Evolutionary conservation across 2,113 vertebrate species (phyloP).

Genomic region (Reinhardtius hippoglossoides): DNA sequence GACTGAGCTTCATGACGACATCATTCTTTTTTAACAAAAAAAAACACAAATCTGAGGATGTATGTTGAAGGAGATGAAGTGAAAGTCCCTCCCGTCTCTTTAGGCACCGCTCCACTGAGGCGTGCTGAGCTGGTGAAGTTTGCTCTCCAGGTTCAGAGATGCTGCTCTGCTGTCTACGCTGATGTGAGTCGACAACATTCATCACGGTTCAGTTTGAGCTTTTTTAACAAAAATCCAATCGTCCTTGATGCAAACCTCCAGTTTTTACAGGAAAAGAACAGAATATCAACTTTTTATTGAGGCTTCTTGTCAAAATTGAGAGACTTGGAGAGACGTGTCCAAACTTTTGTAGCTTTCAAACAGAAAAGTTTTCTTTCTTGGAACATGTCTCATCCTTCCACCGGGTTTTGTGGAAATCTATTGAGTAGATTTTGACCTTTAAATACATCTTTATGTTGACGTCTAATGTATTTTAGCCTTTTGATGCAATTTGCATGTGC

Average conservation of each 20-base stretch:
- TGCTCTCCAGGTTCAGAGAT: conserved; percentile 67
- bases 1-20: not conserved
- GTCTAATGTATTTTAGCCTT: too few species aligned
- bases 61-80: not conserved
- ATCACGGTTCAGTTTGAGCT: not conserved
- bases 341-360: too few species aligned
- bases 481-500: too few species aligned
- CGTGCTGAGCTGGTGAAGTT: conserved; percentile 72
- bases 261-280: not conserved
- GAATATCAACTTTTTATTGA: too few species aligned
- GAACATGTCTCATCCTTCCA: too few species aligned
- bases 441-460: too few species aligned
- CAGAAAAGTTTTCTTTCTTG: too few species aligned
- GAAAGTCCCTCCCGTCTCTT: not conserved
- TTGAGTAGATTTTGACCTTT: too few species aligned
- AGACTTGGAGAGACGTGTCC: too few species aligned
- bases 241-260: not conserved
- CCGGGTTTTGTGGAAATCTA: too few species aligned
- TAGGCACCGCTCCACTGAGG: conserved; percentile 62
- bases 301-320: too few species aligned
- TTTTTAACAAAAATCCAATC: not conserved
- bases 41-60: not conserved
- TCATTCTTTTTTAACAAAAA: not conserved
- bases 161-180: conserved; percentile 49
- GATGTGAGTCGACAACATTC: conserved; percentile 68